phyloP scores from a whole-genome alignment of 2,113 vertebrate species.

The Deroptyus accipitrinus region DNA sequence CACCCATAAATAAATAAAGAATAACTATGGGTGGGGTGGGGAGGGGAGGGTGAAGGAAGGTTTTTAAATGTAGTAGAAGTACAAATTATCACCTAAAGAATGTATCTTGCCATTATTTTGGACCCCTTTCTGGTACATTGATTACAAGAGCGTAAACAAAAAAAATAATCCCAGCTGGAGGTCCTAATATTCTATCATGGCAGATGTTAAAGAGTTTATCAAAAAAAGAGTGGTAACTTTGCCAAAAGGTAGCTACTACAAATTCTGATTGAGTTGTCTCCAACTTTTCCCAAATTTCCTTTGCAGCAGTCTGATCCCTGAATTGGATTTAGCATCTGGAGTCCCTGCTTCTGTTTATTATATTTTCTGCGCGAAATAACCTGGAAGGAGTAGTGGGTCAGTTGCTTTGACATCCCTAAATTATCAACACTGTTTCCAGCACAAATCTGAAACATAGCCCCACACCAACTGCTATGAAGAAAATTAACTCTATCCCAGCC shows the following conservation, averaged over 20 bases:
- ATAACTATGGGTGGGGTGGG: background rate
- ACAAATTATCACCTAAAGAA: background rate
- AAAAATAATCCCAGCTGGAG: background rate
- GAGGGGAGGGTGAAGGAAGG: background rate
- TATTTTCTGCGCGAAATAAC: background rate
- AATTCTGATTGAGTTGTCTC: background rate
- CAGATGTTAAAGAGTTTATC: background rate
- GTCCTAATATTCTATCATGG: background rate
- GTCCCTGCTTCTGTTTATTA: background rate
- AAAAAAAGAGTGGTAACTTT: background rate
- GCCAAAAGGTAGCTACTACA: background rate
- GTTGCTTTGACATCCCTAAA: background rate
- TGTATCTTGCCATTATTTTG: background rate
- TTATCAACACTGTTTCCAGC: background rate
- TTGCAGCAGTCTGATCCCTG: background rate
- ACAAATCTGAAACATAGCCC: background rate
- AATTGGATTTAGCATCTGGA: background rate
- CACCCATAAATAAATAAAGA: background rate
- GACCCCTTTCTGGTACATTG: background rate
- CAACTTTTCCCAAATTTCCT: background rate
- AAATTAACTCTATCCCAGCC: background rate
- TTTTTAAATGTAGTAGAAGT: background rate
- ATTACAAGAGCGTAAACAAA: background rate
- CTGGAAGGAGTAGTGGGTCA: background rate
- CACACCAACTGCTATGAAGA: background rate